Percentiles rank a stretch among this genome's conserved stretches.
Evolutionary conservation across 2,888 invertebrate genomes (phyloP).

Genomic region (Drosophila falleni): DNA sequence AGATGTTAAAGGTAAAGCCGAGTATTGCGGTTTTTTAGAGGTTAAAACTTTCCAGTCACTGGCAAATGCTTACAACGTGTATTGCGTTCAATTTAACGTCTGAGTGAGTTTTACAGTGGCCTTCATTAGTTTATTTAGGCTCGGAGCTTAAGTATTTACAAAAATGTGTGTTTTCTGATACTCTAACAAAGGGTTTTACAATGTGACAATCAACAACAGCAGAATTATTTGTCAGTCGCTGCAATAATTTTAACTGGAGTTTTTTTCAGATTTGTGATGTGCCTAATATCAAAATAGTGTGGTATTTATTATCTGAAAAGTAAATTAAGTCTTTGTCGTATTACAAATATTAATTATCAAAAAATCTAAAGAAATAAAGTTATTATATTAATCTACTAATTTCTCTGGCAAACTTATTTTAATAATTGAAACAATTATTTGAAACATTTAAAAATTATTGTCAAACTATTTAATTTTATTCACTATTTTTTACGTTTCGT

Average conservation of each 20-base stretch:
- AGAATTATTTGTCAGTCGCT: neutral
- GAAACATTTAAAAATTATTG: no score
- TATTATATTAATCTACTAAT: no score
- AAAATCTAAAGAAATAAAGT: no score
- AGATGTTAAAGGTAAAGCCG: constrained; percentile 35
- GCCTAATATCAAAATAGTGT: no score
- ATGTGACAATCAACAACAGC: neutral
- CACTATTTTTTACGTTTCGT: no score
- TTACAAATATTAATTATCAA: no score
- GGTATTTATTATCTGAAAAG: no score
- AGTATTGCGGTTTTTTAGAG: constrained; percentile 28
- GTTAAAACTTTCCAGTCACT: constrained; percentile 28
- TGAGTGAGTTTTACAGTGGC: constrained; percentile 42
- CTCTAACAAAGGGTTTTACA: neutral
- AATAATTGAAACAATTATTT: no score
- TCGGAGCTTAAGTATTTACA: constrained; percentile 1
- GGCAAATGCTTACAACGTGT: constrained; percentile 7
- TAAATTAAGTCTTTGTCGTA: no score
- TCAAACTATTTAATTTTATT: neutral
- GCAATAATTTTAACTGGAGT: neutral
- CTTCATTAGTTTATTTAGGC: constrained; percentile 47
- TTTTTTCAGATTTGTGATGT: no score
- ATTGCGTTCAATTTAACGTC: constrained; percentile 62
- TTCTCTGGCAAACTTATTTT: no score
- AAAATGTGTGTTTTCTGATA: neutral